Percentiles rank a stretch among this genome's conserved stretches.
Conservation (phyloP, 2,113 vertebrate genomes). For the Hymenochirus boettgeri region DNA sequence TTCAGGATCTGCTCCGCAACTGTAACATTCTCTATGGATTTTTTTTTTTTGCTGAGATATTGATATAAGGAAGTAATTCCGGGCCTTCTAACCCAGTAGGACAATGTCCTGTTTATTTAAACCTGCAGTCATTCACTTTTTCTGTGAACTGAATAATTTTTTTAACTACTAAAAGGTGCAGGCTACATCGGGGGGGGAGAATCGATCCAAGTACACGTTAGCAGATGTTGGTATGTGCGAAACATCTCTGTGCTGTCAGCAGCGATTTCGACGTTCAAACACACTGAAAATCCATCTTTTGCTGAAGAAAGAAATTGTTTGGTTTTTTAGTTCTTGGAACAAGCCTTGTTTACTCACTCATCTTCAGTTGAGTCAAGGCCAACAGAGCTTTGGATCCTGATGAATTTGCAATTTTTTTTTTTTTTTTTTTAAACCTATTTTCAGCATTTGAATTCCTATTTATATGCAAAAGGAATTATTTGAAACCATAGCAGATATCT, state of each 20-base stretch:
- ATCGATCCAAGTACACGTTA: constrained; percentile 3
- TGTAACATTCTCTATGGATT: constrained; percentile 24
- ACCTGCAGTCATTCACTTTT: constrained; percentile 29
- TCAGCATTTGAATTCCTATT: too few relatives aligned
- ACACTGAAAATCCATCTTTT: background rate
- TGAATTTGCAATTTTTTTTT: background rate
- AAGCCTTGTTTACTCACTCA: background rate
- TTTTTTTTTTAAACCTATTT: too few relatives aligned
- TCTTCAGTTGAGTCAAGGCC: background rate
- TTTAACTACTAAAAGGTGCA: constrained; percentile 33
- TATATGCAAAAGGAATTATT: too few relatives aligned
- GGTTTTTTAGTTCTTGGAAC: too few relatives aligned
- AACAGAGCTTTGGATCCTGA: background rate
- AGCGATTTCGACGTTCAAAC: constrained; percentile 8
- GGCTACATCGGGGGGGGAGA: background rate
- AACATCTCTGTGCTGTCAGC: constrained; percentile 20
- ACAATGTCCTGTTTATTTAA: constrained; percentile 38
- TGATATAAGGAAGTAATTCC: constrained; percentile 39
- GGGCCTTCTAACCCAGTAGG: constrained; percentile 21
- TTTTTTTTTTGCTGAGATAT: constrained; percentile 12
- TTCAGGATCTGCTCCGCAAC: background rate
- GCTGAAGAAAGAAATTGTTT: background rate
- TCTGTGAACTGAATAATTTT: constrained; percentile 29
- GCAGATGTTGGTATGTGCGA: constrained; percentile 17
- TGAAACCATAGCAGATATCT: too few relatives aligned